Base-by-base conservation (phyloP, 23 tunicate genomes). In the Ascidia mentula region DNA sequence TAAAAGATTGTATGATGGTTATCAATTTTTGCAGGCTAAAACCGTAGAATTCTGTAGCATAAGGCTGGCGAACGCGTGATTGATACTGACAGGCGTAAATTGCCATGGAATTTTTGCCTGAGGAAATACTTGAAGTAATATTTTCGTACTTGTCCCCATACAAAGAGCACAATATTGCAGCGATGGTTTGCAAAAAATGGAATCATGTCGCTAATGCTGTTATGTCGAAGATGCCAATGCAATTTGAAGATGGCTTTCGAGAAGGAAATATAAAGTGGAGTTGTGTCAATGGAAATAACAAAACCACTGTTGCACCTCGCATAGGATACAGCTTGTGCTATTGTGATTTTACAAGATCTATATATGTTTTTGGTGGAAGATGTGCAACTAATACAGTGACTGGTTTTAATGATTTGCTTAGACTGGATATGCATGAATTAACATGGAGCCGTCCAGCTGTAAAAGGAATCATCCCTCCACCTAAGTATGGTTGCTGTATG, bases 361-460 rank as follows among this genome's bases (percentile, higher is more conserved):
- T 86, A 36, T 91, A 70, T 82, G 73, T 86, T 18, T 91, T 91
- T 82, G 97, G 97, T 37, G 97, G 97, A 31, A 77, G 69, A 53
- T 91, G 91, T 22, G 39, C 82, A 8, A 45, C 45, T 22, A 60
- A 78, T 36, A 70, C 86, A 2, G 31, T 31, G 24, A 38, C 85
- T 40, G 97, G 97, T 24, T 91, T 91, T 74, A 91, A 91, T 82
- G 97, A 91, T 60, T 61, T 91, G n/a, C 69, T 90, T 26, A 38
- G 53, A 34, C 69, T 91, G 37, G 80, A 86, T 77, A 46, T 91
- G 88, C 81, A 91, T 72, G 80, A 76, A 30, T 42, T 77, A 32
- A 40, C 32, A 59, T 91, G 97, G 97, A 45, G 46, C 30, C 76
- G 91, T 45, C 87, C 84, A 17, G 22, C 59, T 61, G 74, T 37